Conservation (phyloP, 2,797 vertebrate species). For the Crax fasciolata region DNA sequence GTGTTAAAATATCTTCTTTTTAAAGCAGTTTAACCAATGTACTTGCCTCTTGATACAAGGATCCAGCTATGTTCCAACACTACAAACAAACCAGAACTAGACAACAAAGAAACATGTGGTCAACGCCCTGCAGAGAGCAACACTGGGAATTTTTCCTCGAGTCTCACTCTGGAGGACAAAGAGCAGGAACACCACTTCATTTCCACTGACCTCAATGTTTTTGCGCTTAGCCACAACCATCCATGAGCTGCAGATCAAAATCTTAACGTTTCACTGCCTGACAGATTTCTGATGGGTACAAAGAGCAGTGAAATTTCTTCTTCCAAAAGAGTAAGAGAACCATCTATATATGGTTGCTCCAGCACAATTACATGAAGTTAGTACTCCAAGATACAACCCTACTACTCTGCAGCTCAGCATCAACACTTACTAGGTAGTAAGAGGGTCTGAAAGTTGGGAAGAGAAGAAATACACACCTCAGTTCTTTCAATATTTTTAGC, state of each 20-base stretch:
- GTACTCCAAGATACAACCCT: neutral
- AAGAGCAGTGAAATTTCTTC: neutral
- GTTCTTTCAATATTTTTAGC: neutral
- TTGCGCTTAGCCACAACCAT: neutral
- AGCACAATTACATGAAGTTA: neutral
- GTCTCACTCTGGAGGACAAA: neutral
- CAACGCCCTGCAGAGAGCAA: neutral
- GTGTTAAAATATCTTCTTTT: neutral
- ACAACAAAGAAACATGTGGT: rapidly evolving
- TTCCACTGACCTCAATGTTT: neutral
- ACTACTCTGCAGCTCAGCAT: neutral
- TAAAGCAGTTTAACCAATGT: neutral
- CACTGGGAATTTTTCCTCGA: rapidly evolving
- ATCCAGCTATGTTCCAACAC: neutral
- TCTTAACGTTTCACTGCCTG: neutral
- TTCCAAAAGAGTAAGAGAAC: neutral
- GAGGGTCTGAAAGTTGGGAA: neutral
- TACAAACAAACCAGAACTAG: neutral
- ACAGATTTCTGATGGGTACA: neutral
- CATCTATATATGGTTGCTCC: neutral
- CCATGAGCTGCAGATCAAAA: neutral
- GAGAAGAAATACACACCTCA: neutral
- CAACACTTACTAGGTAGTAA: neutral
- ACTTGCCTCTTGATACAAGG: neutral
- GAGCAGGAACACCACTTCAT: neutral